These are phyloP conservation scores for Aphyosemion australe DNA, from an alignment of 2,113 vertebrate species.

Conservation along the genomic window DNA sequence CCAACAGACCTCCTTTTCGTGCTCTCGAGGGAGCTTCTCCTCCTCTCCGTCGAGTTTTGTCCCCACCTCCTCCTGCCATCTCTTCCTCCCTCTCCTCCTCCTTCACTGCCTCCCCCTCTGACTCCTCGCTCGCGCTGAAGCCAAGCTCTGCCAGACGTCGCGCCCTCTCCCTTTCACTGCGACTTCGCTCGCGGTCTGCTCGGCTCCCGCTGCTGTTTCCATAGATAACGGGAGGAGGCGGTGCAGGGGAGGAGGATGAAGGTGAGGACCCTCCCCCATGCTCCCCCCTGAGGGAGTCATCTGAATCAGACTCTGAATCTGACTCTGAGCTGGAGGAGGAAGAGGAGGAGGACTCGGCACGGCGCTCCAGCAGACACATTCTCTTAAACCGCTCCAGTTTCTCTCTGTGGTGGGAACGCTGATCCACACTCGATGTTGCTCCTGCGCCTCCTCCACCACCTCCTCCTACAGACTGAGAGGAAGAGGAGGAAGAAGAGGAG, in stretches of 20 bases:
- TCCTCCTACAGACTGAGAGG: slow-evolving; percentile 28
- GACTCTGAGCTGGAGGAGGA: slow-evolving; percentile 89
- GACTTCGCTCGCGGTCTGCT: slow-evolving; percentile 57
- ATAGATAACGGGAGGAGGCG: slow-evolving; percentile 54
- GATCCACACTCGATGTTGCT: slow-evolving; percentile 71
- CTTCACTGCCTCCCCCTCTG: slow-evolving; percentile 67
- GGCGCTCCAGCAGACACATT: slow-evolving; percentile 90
- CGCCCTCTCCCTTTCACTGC: slow-evolving; percentile 66
- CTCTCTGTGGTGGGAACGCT: slow-evolving; percentile 87
- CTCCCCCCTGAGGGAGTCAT: slow-evolving; percentile 66
- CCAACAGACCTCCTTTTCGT: slow-evolving; percentile 59
- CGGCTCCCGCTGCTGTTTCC: slow-evolving; percentile 55
- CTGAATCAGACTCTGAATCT: slow-evolving; percentile 84
- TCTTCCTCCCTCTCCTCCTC: slow-evolving; percentile 71
- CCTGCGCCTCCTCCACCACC: slow-evolving; percentile 11
- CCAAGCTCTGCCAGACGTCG: slow-evolving; percentile 79
- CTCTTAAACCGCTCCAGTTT: slow-evolving; percentile 91
- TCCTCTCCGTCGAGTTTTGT: slow-evolving; percentile 60
- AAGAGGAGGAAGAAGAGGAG: slow-evolving; percentile 4
- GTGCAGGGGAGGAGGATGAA: slow-evolving; percentile 51
- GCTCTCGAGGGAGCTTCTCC: slow-evolving; percentile 52
- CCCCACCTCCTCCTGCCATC: slow-evolving; percentile 26
- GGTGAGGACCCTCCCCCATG: slow-evolving; percentile 55
- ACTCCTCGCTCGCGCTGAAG: slow-evolving; percentile 85
- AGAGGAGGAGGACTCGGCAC: slow-evolving; percentile 82